phyloP scores from a whole-genome alignment of 2,113 vertebrate genomes.

The Lasiurus cinereus region DNA sequence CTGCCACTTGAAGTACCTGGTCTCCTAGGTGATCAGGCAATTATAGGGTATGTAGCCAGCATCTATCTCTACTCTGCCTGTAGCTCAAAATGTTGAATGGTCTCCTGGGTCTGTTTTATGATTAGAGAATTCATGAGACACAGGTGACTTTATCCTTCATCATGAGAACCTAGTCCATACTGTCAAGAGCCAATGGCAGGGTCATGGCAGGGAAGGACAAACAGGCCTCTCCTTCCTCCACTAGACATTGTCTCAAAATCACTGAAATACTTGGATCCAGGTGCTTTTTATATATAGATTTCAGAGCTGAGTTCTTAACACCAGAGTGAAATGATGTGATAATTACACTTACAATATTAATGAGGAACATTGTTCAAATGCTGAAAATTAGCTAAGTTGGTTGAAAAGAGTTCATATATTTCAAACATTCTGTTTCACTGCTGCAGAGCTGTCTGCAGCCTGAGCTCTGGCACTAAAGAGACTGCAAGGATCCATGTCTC shows the following conservation, averaged over 20 bases:
- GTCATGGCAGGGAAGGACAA: constrained; percentile 73
- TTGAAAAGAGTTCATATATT: background rate
- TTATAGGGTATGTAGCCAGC: constrained; percentile 94
- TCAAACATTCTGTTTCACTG: background rate
- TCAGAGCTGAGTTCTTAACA: background rate
- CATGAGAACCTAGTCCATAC: constrained; percentile 88
- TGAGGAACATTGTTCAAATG: background rate
- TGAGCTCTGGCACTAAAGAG: constrained; percentile 26
- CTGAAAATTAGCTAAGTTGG: background rate
- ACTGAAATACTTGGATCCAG: background rate
- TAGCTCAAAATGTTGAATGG: constrained; percentile 95
- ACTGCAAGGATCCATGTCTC: background rate
- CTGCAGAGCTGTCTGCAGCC: background rate
- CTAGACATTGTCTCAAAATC: constrained; percentile 63
- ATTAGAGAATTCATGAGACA: constrained; percentile 94
- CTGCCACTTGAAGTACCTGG: constrained; percentile 91
- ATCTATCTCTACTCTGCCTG: constrained; percentile 93
- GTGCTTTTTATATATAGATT: background rate
- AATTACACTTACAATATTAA: background rate
- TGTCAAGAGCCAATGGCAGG: constrained; percentile 77
- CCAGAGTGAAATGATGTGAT: background rate
- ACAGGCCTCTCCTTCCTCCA: constrained; percentile 86
- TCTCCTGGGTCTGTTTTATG: constrained; percentile 95
- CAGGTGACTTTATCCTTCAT: constrained; percentile 96
- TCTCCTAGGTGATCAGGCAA: constrained; percentile 94